These are phyloP conservation scores for Raja brachyura DNA, from an alignment of 2,113 vertebrate genomes.

Conservation along the genomic window DNA sequence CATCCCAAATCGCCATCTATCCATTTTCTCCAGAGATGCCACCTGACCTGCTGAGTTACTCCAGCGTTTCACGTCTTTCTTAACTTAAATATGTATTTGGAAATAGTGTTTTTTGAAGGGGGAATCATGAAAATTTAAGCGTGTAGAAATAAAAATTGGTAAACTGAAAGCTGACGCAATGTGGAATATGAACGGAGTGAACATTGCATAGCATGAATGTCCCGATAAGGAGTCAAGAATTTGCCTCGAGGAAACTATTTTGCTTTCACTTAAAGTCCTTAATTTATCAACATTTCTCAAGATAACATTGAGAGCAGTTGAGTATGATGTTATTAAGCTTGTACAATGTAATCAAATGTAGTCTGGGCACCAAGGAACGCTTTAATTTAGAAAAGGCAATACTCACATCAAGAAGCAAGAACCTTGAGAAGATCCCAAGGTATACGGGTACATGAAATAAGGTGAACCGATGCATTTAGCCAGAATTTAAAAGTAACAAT, in stretches of 20 bases:
- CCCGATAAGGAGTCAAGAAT: no score
- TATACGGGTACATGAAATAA: not conserved
- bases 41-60: no score
- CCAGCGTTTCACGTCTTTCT: no score
- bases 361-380: not conserved
- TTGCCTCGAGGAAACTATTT: not conserved
- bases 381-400: not conserved
- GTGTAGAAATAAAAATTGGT: not conserved
- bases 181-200: not conserved
- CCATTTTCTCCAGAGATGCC: no score
- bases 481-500: not conserved
- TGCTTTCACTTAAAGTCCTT: not conserved
- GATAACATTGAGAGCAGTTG: not conserved
- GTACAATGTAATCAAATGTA: not conserved
- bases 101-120: not conserved
- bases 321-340: not conserved
- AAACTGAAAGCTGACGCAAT: not conserved
- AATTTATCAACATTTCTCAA: not conserved
- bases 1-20: no score
- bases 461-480: not conserved
- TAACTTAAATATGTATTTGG: not conserved
- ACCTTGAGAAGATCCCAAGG: not conserved
- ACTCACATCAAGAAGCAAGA: not conserved
- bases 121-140: not conserved
- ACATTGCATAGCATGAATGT: not conserved